A percentile compares a stretch with the other conserved stretches of the same genome.
Conservation (phyloP, 2,797 vertebrate species). For the Leptoclinus maculatus region DNA sequence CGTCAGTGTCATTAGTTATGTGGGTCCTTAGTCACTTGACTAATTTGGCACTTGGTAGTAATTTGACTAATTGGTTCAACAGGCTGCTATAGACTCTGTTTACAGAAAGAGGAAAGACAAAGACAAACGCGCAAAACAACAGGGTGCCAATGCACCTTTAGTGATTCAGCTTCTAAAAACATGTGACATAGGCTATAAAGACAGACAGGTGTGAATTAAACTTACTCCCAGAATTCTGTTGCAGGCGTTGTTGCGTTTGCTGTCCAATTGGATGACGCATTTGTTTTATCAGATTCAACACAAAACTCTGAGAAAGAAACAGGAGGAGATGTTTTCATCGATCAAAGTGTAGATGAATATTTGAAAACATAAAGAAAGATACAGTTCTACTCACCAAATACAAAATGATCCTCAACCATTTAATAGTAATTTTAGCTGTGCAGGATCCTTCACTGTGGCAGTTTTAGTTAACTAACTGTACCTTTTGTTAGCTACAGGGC, state of each 20-base stretch:
- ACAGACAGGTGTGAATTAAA: constrained; percentile 43
- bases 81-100: neutral
- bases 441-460: neutral
- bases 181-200: neutral
- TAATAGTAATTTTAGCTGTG: neutral
- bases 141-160: neutral
- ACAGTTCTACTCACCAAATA: neutral
- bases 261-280: constrained; percentile 84
- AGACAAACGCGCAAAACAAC: neutral
- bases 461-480: neutral
- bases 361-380: neutral
- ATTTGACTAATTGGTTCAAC: neutral
- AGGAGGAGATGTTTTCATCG: neutral
- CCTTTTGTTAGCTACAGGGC: neutral
- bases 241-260: constrained; percentile 89
- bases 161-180: neutral
- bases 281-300: constrained; percentile 88
- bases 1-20: neutral
- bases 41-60: neutral
- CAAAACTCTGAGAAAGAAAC: constrained; percentile 75
- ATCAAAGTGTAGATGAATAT: constrained; percentile 7
- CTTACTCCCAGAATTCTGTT: constrained; percentile 96
- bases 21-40: neutral
- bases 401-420: neutral
- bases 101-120: constrained; percentile 5